Base-by-base conservation (phyloP, 2,888 invertebrate genomes). In the Orthonevra nobilis region DNA sequence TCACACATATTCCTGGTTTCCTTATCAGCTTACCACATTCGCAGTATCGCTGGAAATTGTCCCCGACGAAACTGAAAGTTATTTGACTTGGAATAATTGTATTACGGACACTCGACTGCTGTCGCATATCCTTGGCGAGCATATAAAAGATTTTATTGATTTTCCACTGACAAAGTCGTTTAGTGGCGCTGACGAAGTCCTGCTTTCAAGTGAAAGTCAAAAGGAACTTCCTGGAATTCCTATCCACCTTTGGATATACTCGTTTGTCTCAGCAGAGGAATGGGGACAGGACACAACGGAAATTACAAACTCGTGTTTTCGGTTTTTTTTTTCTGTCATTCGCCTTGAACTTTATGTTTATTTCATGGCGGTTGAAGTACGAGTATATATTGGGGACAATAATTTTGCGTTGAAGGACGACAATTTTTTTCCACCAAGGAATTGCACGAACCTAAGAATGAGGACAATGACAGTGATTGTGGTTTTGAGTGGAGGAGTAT, bases 91-190 rank as follows among this genome's bases (percentile, higher is more conserved):
- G 48, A 17, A 32, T 58, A 34, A 38, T 68, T 32, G 30, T 17
- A 68, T 58, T 56, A 68, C 54, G 72, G 54, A 72, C 63, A 72
- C 14, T 26, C 26, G 42, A 14, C 26, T n/a, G 52, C n/a, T 12
- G 34, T n/a, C 34, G 34, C 17, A 7, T 54, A 12, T 54, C 38
- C 20, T 48, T 48, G 12, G 3, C 34, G 52, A 19, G 12, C 12
- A 70, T 19, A 23, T 50, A n/a, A 40, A 7, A 46, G 23, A 56
- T 46, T 70, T 58, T 64, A 73, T 73, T 73, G 73, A 73, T 73
- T 73, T 64, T 58, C 14, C 15, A 15, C 50, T 12, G 56, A 44
- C 63, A 50, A n/a, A n/a, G n/a, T n/a, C 5, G 23, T 23, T 23
- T 36, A 46, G 54, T 44, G 12, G 10, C 23, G 32, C 46, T 15